These are phyloP conservation scores for Pandion haliaetus DNA, from an alignment of 2,113 vertebrate species.

Conservation along the genomic window DNA sequence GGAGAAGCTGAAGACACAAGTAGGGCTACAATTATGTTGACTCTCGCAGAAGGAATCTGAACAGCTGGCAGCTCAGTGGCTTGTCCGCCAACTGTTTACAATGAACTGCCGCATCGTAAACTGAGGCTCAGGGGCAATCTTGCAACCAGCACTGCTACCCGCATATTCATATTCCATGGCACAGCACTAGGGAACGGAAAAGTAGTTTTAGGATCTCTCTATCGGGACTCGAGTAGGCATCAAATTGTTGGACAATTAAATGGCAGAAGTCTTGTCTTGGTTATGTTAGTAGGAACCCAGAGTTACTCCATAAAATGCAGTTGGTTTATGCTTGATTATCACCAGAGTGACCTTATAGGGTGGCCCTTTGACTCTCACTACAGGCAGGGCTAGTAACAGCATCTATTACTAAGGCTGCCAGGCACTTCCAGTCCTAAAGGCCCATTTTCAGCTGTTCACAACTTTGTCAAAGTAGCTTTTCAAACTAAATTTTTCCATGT, in stretches of 20 bases:
- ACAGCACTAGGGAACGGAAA: background rate
- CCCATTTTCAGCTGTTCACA: background rate
- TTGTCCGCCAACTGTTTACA: background rate
- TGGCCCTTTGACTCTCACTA: background rate
- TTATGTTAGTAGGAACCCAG: background rate
- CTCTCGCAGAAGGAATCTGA: background rate
- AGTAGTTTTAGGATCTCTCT: background rate
- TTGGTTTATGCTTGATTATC: background rate
- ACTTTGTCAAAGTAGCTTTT: background rate
- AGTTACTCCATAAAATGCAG: background rate
- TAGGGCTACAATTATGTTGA: background rate
- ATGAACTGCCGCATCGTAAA: background rate
- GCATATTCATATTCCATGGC: fast-evolving
- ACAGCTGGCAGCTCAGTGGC: background rate
- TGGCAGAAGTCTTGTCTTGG: background rate
- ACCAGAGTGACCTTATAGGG: background rate
- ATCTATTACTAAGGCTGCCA: background rate
- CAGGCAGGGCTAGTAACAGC: background rate
- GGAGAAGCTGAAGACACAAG: background rate
- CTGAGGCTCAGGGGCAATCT: background rate
- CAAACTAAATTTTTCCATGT: constrained; percentile 10
- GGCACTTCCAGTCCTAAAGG: background rate
- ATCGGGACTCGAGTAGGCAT: background rate
- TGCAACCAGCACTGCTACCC: background rate
- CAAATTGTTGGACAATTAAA: background rate